Evolutionary conservation across 1,140 invertebrate species (phyloP).

Genomic region (Zaprionus taronus): DNA sequence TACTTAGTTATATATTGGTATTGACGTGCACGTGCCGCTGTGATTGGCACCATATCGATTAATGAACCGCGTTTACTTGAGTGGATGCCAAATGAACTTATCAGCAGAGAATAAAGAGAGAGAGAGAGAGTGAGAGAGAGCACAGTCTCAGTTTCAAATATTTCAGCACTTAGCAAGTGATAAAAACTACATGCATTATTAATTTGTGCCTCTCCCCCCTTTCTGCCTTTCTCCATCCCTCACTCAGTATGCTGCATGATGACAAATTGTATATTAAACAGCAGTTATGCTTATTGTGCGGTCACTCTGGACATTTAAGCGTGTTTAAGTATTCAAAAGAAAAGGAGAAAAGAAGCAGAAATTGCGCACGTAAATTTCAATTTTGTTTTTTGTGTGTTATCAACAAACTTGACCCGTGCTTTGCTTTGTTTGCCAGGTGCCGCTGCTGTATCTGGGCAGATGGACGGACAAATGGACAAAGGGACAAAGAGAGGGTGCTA

Average conservation of each 20-base stretch:
- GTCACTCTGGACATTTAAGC: background rate
- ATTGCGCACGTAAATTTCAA: conserved; percentile 4
- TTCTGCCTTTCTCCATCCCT: background rate
- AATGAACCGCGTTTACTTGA: background rate
- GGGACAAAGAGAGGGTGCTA: background rate
- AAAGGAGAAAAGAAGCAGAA: background rate
- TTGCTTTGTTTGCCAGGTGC: conserved; percentile 5
- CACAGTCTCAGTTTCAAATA: background rate
- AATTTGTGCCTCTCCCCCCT: background rate
- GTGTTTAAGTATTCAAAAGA: background rate
- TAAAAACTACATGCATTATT: conserved; percentile 2
- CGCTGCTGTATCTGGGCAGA: background rate
- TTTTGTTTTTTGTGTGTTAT: background rate
- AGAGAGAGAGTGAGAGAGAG: background rate
- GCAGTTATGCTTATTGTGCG: background rate
- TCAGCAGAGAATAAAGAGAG: background rate
- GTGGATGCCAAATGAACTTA: background rate
- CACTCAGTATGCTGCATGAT: background rate
- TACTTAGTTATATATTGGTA: background rate
- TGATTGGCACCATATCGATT: background rate
- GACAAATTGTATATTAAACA: background rate
- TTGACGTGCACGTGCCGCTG: background rate
- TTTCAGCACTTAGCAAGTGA: background rate
- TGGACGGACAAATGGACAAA: background rate
- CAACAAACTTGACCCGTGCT: background rate